Evolutionary conservation across 2,113 vertebrate species (phyloP).

Genomic region (Catharus minimus): DNA sequence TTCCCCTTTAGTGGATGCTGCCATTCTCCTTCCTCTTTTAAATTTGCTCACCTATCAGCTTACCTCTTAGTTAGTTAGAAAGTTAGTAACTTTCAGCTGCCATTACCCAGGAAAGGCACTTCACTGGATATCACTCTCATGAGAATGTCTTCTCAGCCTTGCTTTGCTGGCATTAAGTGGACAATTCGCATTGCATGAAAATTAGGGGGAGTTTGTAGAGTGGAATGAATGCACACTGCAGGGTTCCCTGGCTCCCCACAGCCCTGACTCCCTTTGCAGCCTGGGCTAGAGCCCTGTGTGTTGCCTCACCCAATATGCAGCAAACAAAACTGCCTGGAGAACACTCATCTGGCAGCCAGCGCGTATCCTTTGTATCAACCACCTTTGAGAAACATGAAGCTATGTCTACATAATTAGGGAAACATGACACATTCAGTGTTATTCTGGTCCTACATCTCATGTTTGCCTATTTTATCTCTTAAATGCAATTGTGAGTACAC

Average conservation of each 20-base stretch:
- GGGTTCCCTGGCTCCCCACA: fast-evolving
- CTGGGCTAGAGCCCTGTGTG: background rate
- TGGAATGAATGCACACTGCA: background rate
- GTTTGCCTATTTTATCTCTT: background rate
- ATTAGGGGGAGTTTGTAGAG: background rate
- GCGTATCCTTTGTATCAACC: background rate
- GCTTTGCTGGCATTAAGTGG: background rate
- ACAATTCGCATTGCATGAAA: background rate
- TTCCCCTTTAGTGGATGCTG: background rate
- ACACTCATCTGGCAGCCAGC: background rate
- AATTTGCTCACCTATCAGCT: background rate
- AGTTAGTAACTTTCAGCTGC: background rate
- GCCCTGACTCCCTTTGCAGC: background rate
- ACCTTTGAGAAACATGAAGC: background rate
- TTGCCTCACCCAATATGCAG: background rate
- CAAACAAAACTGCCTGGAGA: background rate
- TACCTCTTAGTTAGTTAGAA: no score
- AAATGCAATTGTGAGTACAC: background rate
- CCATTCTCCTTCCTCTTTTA: background rate
- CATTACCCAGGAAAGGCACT: background rate
- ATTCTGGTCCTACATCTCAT: background rate
- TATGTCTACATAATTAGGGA: background rate
- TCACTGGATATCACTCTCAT: background rate
- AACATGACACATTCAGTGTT: background rate
- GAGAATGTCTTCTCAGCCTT: background rate